Base-by-base conservation (phyloP, 2,888 invertebrate species). In the Holacanthella duospinosa region DNA sequence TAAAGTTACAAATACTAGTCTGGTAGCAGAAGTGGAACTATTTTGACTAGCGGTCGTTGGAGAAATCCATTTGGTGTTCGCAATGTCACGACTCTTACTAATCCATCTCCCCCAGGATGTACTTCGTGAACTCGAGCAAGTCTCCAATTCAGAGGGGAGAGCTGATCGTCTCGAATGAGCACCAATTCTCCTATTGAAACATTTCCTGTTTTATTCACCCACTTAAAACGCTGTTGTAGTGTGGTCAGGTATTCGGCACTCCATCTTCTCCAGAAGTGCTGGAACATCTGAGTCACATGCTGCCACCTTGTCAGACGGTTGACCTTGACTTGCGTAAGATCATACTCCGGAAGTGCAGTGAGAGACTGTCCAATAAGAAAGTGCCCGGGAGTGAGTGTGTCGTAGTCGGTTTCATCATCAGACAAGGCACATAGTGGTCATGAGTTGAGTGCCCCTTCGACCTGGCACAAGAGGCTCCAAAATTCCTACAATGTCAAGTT, bases 351-450 rank as follows among this genome's bases (percentile, higher is more conserved):
- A 1, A 64, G 6, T 43, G 62, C 57, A 28, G 57, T 71, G 1
- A 72, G 61, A 9, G 74, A 59, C 26, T 66, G 59, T 36, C 74
- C 74, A 29, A 75, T 69, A 1, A 76, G 59, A 57, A 75, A 74
- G 61, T 75, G 75, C 6, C 71, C 73, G 24, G 74, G 75, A 21
- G 73, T 74, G 1, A 75, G 60, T 2, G 69, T 65, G 16, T 29
- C 58, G 3, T 69, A 59, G 57, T 74, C 68, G 25, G 70, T 62
- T 25, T 71, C 67, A 63, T 71, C 71, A 3, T 59, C 43, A 9
- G 73, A 71, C 26, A 73, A 43, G 12, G 70, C 68, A n/a, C 61
- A 61, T 2, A 75, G 27, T 6, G 74, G 74, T 12, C 73, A 61
- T 12, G 56, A 55, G n/a, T 55, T 55, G 4, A 55, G 29, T 3